Conservation (phyloP, 1,140 invertebrate genomes). For the Drosophila willistoni region DNA sequence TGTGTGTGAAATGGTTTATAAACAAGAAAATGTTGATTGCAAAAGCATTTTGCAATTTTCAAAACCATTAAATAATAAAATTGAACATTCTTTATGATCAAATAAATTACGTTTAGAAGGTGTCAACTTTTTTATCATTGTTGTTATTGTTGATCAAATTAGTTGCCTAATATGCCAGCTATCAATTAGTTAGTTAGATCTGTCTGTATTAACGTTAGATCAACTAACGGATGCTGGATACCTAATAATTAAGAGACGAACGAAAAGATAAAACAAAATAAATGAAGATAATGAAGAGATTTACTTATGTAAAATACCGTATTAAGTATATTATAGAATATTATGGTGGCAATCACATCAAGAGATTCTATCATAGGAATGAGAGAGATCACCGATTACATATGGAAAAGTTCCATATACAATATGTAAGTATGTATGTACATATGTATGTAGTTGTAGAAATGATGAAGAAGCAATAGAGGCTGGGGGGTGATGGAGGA, state of each 20-base stretch:
- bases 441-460: no score
- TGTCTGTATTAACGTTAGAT: neutral
- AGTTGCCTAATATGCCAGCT: neutral
- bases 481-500: no score
- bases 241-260: constrained; percentile 36
- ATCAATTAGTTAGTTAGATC: constrained; percentile 1
- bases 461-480: no score
- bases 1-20: constrained; percentile 45
- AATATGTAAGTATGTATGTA: no score
- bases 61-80: constrained; percentile 42
- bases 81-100: constrained; percentile 14
- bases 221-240: constrained; percentile 35
- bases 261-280: constrained; percentile 5
- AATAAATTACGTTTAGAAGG: constrained; percentile 18
- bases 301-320: constrained; percentile 21
- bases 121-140: constrained; percentile 7
- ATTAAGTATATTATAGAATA: constrained; percentile 8
- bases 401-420: neutral
- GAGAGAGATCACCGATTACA: neutral
- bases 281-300: constrained; percentile 42
- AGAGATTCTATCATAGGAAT: neutral
- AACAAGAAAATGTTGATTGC: constrained; percentile 50
- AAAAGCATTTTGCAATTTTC: constrained; percentile 55
- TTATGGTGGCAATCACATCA: constrained; percentile 5
- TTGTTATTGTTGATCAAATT: constrained; percentile 3